These are phyloP conservation scores for Zygothrica quintamaculata DNA, from an alignment of 2,888 invertebrate species.

Conservation along the genomic window DNA sequence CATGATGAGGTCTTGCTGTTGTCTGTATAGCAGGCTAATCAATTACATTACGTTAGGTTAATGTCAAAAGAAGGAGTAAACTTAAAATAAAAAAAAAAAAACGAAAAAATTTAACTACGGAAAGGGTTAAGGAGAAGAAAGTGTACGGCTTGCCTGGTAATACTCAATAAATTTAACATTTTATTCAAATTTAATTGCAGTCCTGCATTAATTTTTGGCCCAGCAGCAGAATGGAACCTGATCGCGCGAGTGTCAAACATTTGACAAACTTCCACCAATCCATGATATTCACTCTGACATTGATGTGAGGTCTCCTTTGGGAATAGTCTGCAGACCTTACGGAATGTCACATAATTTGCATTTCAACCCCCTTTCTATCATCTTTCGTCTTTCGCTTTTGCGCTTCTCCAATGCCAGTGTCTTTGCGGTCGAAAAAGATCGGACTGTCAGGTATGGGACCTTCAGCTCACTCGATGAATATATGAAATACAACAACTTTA, in stretches of 20 bases:
- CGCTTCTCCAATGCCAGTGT: slow-evolving; percentile 19
- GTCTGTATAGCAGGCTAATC: slow-evolving; percentile 55
- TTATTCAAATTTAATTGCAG: slow-evolving; percentile 76
- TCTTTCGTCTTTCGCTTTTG: slow-evolving; percentile 2
- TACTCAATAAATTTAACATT: slow-evolving; percentile 61
- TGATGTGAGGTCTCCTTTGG: slow-evolving; percentile 36
- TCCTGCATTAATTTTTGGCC: slow-evolving; percentile 61
- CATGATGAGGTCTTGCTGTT: background rate
- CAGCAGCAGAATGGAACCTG: slow-evolving; percentile 53
- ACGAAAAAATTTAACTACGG: background rate
- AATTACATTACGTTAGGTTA: slow-evolving; percentile 56
- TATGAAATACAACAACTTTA: slow-evolving; percentile 35
- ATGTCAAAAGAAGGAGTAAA: slow-evolving; percentile 13
- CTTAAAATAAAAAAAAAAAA: background rate
- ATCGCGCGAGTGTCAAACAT: slow-evolving; percentile 66
- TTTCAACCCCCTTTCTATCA: slow-evolving; percentile 39
- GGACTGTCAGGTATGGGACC: background rate
- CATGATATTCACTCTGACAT: slow-evolving; percentile 26
- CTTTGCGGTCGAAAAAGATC: slow-evolving; percentile 23
- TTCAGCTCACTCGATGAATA: slow-evolving; percentile 25
- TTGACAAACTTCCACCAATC: slow-evolving; percentile 59
- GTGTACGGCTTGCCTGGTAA: slow-evolving; percentile 27
- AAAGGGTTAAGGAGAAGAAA: slow-evolving; percentile 12
- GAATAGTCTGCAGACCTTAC: slow-evolving; percentile 10
- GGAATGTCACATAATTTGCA: slow-evolving; percentile 47